A percentile compares a stretch with the other conserved stretches of the same genome.
Conservation (phyloP, 2,113 vertebrate species). For the Terrapene triunguis region DNA sequence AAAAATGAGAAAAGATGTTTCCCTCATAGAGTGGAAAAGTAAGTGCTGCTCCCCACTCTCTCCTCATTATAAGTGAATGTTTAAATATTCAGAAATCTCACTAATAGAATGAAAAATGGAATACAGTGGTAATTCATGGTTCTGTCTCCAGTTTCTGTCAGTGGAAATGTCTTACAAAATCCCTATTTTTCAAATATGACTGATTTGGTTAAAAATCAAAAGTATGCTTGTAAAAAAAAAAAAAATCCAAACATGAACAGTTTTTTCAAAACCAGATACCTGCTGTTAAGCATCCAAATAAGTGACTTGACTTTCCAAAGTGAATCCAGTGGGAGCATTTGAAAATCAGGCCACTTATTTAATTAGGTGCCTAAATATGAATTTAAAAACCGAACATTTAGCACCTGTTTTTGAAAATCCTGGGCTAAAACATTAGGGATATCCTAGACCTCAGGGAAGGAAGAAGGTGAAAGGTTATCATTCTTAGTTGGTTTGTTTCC, state of each 20-base stretch:
- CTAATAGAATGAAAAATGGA: not conserved
- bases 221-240: not conserved
- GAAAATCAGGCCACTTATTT: not conserved
- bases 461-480: not conserved
- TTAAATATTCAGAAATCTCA: not conserved
- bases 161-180: not conserved
- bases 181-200: not conserved
- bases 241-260: not conserved
- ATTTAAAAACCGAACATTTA: not conserved
- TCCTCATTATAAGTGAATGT: not conserved
- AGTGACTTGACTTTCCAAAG: not conserved
- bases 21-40: not conserved
- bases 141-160: not conserved
- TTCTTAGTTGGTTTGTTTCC: too few species aligned
- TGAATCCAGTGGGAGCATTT: not conserved
- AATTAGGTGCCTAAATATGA: not conserved
- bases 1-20: not conserved
- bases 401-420: not conserved
- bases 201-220: not conserved
- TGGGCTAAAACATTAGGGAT: not conserved
- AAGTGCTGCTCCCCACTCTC: not conserved
- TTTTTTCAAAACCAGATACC: not conserved
- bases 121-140: not conserved
- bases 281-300: not conserved
- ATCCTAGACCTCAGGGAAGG: not conserved